Conservation (phyloP, 1,140 invertebrate genomes). For the Sycophila sp. region DNA sequence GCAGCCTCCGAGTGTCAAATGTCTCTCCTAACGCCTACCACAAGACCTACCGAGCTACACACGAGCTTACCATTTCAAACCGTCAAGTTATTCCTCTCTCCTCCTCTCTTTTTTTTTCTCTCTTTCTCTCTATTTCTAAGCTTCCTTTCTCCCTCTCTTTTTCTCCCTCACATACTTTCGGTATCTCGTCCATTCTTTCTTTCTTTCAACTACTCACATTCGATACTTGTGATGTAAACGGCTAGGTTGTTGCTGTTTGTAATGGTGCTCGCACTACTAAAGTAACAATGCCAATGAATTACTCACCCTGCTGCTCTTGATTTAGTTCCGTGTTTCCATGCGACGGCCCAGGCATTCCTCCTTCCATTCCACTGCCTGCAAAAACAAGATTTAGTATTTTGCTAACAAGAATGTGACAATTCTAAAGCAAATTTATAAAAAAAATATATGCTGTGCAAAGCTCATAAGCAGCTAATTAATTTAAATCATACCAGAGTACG, state of each 20-base stretch:
- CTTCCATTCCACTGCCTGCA: conserved; percentile 60
- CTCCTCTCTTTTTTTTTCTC: background rate
- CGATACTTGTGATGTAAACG: conserved; percentile 63
- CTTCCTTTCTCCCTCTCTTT: conserved; percentile 10
- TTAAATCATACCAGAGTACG: conserved; percentile 58
- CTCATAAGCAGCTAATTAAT: background rate
- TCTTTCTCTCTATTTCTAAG: conserved; percentile 33
- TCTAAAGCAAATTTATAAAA: background rate
- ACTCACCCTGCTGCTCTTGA: conserved; percentile 66
- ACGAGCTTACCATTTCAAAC: conserved; percentile 68
- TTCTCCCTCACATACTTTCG: conserved; percentile 48
- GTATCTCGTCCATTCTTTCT: conserved; percentile 49
- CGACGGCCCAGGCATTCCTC: conserved; percentile 62
- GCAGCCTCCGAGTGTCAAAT: conserved; percentile 63
- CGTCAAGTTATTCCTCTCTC: conserved; percentile 51
- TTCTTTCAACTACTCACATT: conserved; percentile 62
- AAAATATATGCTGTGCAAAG: background rate
- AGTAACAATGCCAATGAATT: conserved; percentile 47
- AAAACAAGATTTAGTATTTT: conserved; percentile 4
- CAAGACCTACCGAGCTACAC: conserved; percentile 65
- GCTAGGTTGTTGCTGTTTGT: conserved; percentile 69
- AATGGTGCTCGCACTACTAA: conserved; percentile 67
- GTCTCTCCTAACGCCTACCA: conserved; percentile 62
- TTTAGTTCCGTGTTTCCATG: conserved; percentile 60
- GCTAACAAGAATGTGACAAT: background rate